Base-by-base conservation (phyloP, 1,140 invertebrate genomes). In the Dreissena rostriformis region DNA sequence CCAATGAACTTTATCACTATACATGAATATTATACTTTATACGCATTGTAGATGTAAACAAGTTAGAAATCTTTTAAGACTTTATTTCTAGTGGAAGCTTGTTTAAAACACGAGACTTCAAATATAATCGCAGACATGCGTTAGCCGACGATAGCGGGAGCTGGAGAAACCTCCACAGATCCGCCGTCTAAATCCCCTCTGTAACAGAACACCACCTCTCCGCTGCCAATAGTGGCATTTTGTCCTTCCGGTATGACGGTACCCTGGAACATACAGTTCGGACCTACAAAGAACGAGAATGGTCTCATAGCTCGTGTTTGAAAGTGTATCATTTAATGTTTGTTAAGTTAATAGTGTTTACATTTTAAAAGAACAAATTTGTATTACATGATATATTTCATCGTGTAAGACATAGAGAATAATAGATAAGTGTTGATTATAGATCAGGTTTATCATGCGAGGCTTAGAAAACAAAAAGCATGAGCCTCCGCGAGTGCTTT, bases 161-260 rank as follows among this genome's bases (percentile, higher is more conserved):
- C 52, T 10, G 26, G 14, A 28, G 55, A 57, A 22, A 74, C 24
- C 0, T 24, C 2, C n/a, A 74, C 72, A 28, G 49, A 26, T 10
- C 76, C 76, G 12, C 76, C 76, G 55, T 53, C 4, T 8, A 55
- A 19, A 19, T 28, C 76, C 6, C 76, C 76, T 0, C 24, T 10
- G 10, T 26, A 79, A 26, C 76, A 79, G 49, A n/a, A 70, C 4
- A 51, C 76, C 24, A 66, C 63, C 19, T 68, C 24, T 24, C 76
- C 76, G 24, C n/a, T n/a, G 11, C 51, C 15, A 0, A 79, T 2
- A 14, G 76, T 79, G 26, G 55, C 66, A 19, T 79, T 79, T 22
- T 53, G 11, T 6, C 65, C 65, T 51, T 79, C 76, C 14, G 76
- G 76, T 26, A 79, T 79, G 15, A 79, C 24, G 10, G 24, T n/a